Conservation (phyloP, 2,797 vertebrate genomes). For the Tarsius wallacei region DNA sequence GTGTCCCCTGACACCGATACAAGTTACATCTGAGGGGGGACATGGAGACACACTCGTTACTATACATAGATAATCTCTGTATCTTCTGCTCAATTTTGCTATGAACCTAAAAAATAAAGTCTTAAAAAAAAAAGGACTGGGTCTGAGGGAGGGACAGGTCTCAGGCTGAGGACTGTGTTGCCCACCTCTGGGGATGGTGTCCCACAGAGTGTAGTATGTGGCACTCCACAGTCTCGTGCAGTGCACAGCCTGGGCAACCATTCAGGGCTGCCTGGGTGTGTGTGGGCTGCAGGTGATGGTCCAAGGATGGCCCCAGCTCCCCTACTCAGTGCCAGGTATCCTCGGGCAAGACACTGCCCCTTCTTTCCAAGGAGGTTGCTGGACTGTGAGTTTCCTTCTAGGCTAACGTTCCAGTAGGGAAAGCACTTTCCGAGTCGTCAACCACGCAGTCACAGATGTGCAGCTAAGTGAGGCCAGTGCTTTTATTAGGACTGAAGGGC, state of each 20-base stretch:
- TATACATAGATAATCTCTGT: too few relatives aligned
- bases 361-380: background rate
- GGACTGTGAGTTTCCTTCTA: background rate
- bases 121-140: background rate
- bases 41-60: rapidly evolving
- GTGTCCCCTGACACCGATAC: too few relatives aligned
- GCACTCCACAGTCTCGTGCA: rapidly evolving
- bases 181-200: background rate
- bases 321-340: too few relatives aligned
- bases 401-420: rapidly evolving
- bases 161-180: rapidly evolving
- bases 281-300: background rate
- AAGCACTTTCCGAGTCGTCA: rapidly evolving
- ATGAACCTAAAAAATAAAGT: background rate
- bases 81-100: background rate
- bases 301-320: background rate
- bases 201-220: rapidly evolving
- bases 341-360: background rate
- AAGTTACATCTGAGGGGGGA: too few relatives aligned
- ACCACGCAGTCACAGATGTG: background rate
- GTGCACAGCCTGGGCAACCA: rapidly evolving
- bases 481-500: conserved; percentile 79
- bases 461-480: background rate
- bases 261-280: rapidly evolving
- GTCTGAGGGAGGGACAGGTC: background rate